phyloP scores from a whole-genome alignment of 1,140 invertebrate species.

The Coelopa frigida region DNA sequence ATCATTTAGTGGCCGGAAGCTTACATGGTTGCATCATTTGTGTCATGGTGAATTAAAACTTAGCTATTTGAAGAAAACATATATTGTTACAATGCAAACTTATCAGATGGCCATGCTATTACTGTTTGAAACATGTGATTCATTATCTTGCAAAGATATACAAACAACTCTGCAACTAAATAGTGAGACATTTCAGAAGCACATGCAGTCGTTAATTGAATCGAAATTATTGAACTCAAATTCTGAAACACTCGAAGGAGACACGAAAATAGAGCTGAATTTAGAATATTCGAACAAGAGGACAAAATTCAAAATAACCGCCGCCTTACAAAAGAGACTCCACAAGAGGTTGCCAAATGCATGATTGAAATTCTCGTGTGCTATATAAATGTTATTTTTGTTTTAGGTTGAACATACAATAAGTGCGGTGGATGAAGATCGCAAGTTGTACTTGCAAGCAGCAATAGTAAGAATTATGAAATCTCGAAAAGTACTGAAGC shows the following conservation, averaged over 20 bases:
- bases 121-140: constrained; percentile 74
- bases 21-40: constrained; percentile 95
- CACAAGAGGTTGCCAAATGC: constrained; percentile 59
- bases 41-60: constrained; percentile 69
- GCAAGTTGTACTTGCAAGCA: constrained; percentile 95
- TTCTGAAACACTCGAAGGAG: constrained; percentile 45
- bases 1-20: constrained; percentile 88
- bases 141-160: constrained; percentile 63
- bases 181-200: constrained; percentile 74
- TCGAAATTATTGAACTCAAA: constrained; percentile 66
- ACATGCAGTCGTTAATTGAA: constrained; percentile 74
- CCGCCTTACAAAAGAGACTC: constrained; percentile 78
- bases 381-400: background rate
- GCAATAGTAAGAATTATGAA: constrained; percentile 97
- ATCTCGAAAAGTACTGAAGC: constrained; percentile 77
- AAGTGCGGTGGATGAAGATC: constrained; percentile 88
- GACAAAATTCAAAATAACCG: constrained; percentile 86
- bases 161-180: constrained; percentile 65
- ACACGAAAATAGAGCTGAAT: constrained; percentile 63
- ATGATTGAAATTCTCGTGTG: background rate
- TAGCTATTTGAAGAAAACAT: constrained; percentile 54
- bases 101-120: constrained; percentile 92
- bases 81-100: constrained; percentile 87
- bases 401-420: constrained; percentile 62
- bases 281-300: constrained; percentile 84